Evolutionary conservation across 53 echinoderm and acorn worm genomes (phyloP).

Genomic region (Holothuria leucospilota): DNA sequence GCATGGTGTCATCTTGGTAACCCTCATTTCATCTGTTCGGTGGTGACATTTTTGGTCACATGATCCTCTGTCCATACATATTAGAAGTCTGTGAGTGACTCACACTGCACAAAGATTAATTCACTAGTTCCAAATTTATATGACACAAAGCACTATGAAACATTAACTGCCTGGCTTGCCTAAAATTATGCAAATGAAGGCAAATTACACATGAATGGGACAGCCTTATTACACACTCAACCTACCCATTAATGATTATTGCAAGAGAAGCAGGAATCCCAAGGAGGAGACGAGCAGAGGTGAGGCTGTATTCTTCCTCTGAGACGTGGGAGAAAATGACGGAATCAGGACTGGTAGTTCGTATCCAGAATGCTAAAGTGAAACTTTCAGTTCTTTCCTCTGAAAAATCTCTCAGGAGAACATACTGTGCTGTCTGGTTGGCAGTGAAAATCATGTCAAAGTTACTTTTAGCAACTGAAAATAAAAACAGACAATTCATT

Average conservation of each 20-base stretch:
- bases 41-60: no score
- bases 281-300: conserved; percentile 27
- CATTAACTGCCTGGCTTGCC: no score
- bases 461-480: conserved; percentile 11
- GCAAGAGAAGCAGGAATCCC: conserved; percentile 33
- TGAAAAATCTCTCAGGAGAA: conserved; percentile 34
- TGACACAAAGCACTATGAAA: no score
- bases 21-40: no score
- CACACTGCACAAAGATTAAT: no score
- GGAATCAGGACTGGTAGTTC: conserved; percentile 35
- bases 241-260: conserved; percentile 56
- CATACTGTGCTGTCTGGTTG: conserved; percentile 46
- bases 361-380: conserved; percentile 58
- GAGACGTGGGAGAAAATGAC: conserved; percentile 40
- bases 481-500: no score
- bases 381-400: conserved; percentile 28
- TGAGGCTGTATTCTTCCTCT: background rate
- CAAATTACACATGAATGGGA: background rate
- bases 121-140: no score
- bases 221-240: background rate
- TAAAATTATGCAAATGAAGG: no score
- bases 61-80: no score
- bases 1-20: no score
- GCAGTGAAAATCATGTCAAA: conserved; percentile 57
- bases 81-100: no score